These are phyloP conservation scores for Isaurus tuberculatus DNA, from an alignment of 92 coral and sea anemone genomes.

Conservation along the genomic window DNA sequence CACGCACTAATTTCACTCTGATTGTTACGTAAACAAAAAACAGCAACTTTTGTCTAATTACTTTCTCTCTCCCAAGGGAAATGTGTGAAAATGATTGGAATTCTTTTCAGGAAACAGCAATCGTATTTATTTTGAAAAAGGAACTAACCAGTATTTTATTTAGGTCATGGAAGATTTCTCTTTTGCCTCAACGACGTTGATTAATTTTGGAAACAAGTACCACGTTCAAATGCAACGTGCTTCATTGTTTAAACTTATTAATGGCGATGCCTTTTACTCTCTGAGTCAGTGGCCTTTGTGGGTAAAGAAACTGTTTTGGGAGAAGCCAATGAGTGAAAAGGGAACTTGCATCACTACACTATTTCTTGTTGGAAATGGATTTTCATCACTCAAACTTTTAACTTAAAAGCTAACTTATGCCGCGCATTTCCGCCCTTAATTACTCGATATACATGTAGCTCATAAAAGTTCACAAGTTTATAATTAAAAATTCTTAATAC, in stretches of 20 bases:
- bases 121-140: background rate
- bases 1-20: background rate
- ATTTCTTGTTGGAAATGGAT: conserved; percentile 53
- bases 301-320: conserved; percentile 44
- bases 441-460: too few species aligned
- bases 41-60: background rate
- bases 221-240: background rate
- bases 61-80: conserved; percentile 10
- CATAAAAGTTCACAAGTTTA: too few species aligned
- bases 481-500: too few species aligned
- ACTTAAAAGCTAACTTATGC: too few species aligned
- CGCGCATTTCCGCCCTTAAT: too few species aligned
- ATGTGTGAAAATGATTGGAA: background rate
- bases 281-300: conserved; percentile 46
- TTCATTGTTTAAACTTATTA: conserved; percentile 18
- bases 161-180: conserved; percentile 1
- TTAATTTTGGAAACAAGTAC: conserved; percentile 6
- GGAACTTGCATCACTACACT: conserved; percentile 52
- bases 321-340: conserved; percentile 50
- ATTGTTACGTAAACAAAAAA: background rate
- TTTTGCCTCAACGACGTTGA: background rate
- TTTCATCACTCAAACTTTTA: too few species aligned
- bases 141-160: background rate
- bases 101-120: background rate
- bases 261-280: conserved; percentile 50